Evolutionary conservation across 2,113 vertebrate species (phyloP).

Genomic region (Tympanuchus pallidicinctus): DNA sequence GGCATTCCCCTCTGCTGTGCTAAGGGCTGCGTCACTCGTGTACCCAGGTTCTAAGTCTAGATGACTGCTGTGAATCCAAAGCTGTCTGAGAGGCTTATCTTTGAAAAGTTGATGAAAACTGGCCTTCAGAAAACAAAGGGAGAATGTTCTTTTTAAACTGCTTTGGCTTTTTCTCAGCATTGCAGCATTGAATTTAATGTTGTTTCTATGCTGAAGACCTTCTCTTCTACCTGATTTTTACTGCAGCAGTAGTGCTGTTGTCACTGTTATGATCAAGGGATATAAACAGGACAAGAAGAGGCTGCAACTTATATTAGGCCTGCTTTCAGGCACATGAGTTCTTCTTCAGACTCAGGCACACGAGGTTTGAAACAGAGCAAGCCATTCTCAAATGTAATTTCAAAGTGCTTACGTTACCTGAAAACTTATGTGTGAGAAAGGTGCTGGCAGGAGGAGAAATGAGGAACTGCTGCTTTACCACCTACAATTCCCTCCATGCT

Average conservation of each 20-base stretch:
- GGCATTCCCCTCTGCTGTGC: accelerated
- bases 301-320: background rate
- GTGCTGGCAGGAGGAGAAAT: background rate
- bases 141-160: background rate
- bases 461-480: background rate
- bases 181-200: background rate
- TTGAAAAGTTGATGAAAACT: background rate
- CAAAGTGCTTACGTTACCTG: background rate
- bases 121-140: background rate
- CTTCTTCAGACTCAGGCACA: background rate
- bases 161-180: background rate
- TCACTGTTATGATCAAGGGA: background rate
- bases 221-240: background rate
- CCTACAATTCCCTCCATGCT: accelerated
- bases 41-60: background rate
- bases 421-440: background rate
- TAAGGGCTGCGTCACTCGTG: background rate
- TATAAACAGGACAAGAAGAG: background rate
- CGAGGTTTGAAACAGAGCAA: background rate
- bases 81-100: background rate
- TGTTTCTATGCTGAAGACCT: background rate
- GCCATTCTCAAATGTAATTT: background rate
- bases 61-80: background rate
- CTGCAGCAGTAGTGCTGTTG: background rate
- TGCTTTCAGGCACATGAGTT: background rate